These are phyloP conservation scores for Leucophora obtusa DNA, from an alignment of 2,888 invertebrate genomes.

Conservation along the genomic window DNA sequence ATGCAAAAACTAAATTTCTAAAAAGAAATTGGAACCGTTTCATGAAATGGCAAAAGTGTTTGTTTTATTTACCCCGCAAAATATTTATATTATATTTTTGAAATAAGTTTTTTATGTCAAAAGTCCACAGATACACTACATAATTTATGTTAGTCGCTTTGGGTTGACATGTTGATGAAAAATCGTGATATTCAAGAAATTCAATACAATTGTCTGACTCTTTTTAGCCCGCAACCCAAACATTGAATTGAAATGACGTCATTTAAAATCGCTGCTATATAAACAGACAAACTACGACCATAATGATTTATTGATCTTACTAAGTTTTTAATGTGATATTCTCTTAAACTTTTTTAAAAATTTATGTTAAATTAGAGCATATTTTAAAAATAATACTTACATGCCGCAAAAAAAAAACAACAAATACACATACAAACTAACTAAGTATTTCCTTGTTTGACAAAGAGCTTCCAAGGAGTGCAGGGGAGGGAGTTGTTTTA, in stretches of 20 bases:
- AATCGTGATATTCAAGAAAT: conserved; percentile 62
- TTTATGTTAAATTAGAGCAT: conserved; percentile 21
- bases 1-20: too few relatives aligned
- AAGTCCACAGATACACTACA: too few relatives aligned
- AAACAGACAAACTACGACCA: conserved; percentile 25
- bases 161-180: conserved; percentile 60
- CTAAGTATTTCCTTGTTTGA: conserved; percentile 39
- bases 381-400: neutral
- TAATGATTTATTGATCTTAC: conserved; percentile 55
- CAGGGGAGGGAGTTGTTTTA: neutral
- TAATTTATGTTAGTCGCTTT: conserved; percentile 57
- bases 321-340: conserved; percentile 45
- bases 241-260: conserved; percentile 48
- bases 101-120: too few relatives aligned
- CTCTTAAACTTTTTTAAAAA: neutral
- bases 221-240: conserved; percentile 35
- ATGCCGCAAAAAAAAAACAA: neutral
- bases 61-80: too few relatives aligned
- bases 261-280: conserved; percentile 27
- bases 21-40: too few relatives aligned
- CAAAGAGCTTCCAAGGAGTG: neutral
- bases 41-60: too few relatives aligned
- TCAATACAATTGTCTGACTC: conserved; percentile 53
- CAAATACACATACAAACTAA: too few relatives aligned
- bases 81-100: too few relatives aligned